A percentile compares a stretch with the other conserved stretches of the same genome.
Conservation (phyloP, 2,888 invertebrate genomes). For the Drosophila acutilabella region DNA sequence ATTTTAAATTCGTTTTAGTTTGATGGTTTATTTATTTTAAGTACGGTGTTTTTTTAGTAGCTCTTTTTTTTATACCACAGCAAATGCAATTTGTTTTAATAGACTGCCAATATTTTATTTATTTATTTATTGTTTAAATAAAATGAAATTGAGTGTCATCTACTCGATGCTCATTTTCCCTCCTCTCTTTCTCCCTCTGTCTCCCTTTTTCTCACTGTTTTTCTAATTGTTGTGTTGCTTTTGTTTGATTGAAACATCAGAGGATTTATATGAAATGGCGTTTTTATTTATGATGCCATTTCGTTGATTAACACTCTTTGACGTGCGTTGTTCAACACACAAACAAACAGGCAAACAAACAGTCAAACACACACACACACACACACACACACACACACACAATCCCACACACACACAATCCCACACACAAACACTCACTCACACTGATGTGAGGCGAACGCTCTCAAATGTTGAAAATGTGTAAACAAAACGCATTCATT, state of each 20-base stretch:
- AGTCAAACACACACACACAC: not conserved
- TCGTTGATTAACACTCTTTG: conserved; percentile 79
- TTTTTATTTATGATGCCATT: conserved; percentile 81
- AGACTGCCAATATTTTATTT: conserved; percentile 59
- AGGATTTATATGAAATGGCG: conserved; percentile 74
- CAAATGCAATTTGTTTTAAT: conserved; percentile 61
- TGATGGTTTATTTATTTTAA: not conserved
- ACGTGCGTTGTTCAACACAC: conserved; percentile 36
- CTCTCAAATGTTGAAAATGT: conserved; percentile 25
- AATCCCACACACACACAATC: too few species aligned
- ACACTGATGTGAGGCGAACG: not conserved
- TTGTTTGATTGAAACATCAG: conserved; percentile 77
- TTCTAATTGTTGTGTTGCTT: conserved; percentile 50
- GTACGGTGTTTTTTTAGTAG: conserved; percentile 10
- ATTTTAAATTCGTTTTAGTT: conserved; percentile 1
- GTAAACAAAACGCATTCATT: conserved; percentile 42
- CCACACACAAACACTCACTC: too few species aligned
- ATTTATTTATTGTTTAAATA: conserved; percentile 64
- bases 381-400: too few species aligned
- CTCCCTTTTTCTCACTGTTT: not conserved
- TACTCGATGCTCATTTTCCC: conserved; percentile 2
- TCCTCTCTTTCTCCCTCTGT: not conserved
- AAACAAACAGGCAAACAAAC: conserved; percentile 10
- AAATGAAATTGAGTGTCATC: conserved; percentile 40
- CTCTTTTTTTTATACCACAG: not conserved